A percentile compares a stretch with the other conserved stretches of the same genome.
phyloP scores from a whole-genome alignment of 2,888 invertebrate species.

The Physocephala rufipes region DNA sequence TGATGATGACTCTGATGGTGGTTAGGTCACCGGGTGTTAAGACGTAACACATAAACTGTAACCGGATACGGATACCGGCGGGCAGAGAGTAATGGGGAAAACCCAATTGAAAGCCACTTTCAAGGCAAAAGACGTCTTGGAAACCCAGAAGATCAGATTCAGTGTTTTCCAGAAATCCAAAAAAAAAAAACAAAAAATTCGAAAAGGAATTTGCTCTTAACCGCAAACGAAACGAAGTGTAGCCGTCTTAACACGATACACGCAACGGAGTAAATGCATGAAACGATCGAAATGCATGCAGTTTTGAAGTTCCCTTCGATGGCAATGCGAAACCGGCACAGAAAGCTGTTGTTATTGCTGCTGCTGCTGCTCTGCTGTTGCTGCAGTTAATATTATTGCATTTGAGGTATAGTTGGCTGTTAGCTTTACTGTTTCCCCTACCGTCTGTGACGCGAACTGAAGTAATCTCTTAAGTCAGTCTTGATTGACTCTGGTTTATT shows the following conservation, averaged over 20 bases:
- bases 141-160: neutral
- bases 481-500: too few relatives aligned
- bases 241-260: slow-evolving; percentile 31
- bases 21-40: too few relatives aligned
- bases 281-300: neutral
- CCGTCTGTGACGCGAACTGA: neutral
- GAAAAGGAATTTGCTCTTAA: slow-evolving; percentile 6
- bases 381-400: neutral
- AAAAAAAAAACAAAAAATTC: neutral
- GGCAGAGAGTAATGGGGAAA: neutral
- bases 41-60: slow-evolving; percentile 1
- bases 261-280: slow-evolving; percentile 34
- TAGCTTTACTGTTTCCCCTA: neutral
- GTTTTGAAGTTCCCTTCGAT: slow-evolving; percentile 14
- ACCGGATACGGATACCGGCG: slow-evolving; percentile 8
- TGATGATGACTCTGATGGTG: neutral
- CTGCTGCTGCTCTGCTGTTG: neutral
- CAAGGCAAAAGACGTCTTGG: neutral
- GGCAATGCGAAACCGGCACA: neutral
- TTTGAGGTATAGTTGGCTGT: neutral
- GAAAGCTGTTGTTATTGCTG: neutral
- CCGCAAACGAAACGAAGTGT: slow-evolving; percentile 19
- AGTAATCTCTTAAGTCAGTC: too few relatives aligned
- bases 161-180: too few relatives aligned
- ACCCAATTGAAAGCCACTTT: neutral